These are phyloP conservation scores for Peromyscus maniculatus DNA, from an alignment of 2,113 vertebrate genomes.

Conservation along the genomic window DNA sequence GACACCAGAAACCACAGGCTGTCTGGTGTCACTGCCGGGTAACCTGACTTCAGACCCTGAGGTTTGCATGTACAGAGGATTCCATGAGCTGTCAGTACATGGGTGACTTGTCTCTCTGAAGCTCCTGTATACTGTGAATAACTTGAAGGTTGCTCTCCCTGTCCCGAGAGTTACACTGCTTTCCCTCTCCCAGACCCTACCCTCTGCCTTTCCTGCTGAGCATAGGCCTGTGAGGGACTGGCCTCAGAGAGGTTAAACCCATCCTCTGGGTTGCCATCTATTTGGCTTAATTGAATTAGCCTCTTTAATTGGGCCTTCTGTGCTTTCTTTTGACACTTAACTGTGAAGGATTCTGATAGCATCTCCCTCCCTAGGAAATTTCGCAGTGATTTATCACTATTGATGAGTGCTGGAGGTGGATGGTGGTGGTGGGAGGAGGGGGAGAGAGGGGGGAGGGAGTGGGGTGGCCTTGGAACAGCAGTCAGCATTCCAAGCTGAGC, in stretches of 20 bases:
- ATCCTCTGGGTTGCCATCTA: not conserved
- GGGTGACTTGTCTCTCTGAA: not conserved
- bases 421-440: not conserved
- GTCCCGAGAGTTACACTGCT: not conserved
- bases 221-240: not conserved
- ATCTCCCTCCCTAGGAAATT: conserved; percentile 66
- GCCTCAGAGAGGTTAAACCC: conserved; percentile 45
- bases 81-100: not conserved
- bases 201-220: not conserved
- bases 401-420: conserved; percentile 31
- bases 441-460: not conserved
- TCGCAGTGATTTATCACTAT: conserved; percentile 66
- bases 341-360: conserved; percentile 46
- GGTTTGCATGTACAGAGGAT: not conserved
- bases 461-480: not conserved
- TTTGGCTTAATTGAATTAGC: conserved; percentile 74
- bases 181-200: not conserved
- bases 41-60: not conserved
- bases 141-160: not conserved
- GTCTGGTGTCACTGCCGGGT: not conserved
- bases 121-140: not conserved
- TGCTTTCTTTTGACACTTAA: conserved; percentile 68
- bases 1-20: not conserved
- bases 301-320: conserved; percentile 72
- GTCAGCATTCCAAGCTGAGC: not conserved